A percentile compares a stretch with the other conserved stretches of the same genome.
Evolutionary conservation across 2,888 invertebrate genomes (phyloP).

Genomic region (Rutpela maculata): DNA sequence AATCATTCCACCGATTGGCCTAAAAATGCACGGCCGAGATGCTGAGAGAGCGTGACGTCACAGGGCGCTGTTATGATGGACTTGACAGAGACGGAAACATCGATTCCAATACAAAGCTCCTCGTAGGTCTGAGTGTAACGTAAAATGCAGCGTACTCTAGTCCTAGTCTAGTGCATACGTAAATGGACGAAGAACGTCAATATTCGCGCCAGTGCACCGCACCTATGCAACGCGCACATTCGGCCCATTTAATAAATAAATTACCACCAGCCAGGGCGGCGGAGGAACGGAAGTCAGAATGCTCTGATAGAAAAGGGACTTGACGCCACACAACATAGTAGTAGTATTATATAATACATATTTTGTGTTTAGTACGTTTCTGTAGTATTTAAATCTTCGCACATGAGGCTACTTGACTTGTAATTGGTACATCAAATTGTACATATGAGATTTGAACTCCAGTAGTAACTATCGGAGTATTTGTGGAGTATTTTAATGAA

Average conservation of each 20-base stretch:
- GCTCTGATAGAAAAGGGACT: slow-evolving; percentile 40
- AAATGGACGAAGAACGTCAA: slow-evolving; percentile 56
- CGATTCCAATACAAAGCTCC: slow-evolving; percentile 33
- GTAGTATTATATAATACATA: too few species aligned
- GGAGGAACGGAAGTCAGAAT: slow-evolving; percentile 17
- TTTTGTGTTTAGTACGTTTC: background rate
- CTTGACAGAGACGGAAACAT: slow-evolving; percentile 8
- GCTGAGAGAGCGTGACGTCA: slow-evolving; percentile 31
- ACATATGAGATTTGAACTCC: background rate
- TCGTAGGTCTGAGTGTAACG: slow-evolving; percentile 61
- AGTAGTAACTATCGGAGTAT: background rate
- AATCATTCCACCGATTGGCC: too few species aligned
- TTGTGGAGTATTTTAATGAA: background rate
- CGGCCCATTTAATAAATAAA: slow-evolving; percentile 42
- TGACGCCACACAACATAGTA: slow-evolving; percentile 28
- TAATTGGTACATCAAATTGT: background rate
- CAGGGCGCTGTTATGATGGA: slow-evolving; percentile 8
- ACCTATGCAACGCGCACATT: slow-evolving; percentile 37
- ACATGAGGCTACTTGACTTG: background rate
- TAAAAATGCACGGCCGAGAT: background rate
- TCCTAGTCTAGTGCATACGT: slow-evolving; percentile 64
- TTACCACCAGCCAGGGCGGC: slow-evolving; percentile 11
- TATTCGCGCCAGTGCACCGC: slow-evolving; percentile 31
- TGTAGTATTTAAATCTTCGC: background rate
- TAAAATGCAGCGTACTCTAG: slow-evolving; percentile 69